These are phyloP conservation scores for Protomyctophum bolini DNA, from an alignment of 2,113 vertebrate species.

Conservation along the genomic window DNA sequence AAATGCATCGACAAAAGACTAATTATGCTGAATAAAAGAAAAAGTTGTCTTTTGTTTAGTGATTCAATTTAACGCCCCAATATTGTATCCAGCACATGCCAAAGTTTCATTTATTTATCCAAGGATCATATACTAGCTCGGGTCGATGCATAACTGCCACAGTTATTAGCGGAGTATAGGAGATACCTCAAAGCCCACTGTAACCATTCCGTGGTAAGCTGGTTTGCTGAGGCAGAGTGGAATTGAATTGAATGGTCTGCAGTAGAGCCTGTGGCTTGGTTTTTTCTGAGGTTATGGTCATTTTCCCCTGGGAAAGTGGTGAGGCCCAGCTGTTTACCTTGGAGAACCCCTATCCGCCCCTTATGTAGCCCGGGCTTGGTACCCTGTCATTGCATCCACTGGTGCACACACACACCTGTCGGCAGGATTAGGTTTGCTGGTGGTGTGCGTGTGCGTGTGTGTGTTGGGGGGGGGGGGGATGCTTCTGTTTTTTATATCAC, in stretches of 20 bases:
- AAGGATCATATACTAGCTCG: conserved; percentile 11
- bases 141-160: conserved; percentile 25
- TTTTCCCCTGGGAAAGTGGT: conserved; percentile 80
- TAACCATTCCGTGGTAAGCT: conserved; percentile 74
- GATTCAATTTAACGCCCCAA: too few species aligned
- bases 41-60: too few species aligned
- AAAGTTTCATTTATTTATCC: neutral
- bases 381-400: conserved; percentile 54
- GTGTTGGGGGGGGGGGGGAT: conserved; percentile 16
- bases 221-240: conserved; percentile 69
- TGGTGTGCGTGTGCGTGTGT: conserved; percentile 26
- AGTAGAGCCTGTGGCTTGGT: conserved; percentile 74
- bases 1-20: too few species aligned
- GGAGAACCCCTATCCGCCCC: conserved; percentile 64
- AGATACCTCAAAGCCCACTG: conserved; percentile 71
- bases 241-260: conserved; percentile 70
- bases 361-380: conserved; percentile 53
- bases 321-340: conserved; percentile 77
- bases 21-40: too few species aligned
- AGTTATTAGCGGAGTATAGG: conserved; percentile 48
- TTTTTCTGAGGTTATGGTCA: conserved; percentile 82
- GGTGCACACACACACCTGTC: conserved; percentile 64
- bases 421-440: too few species aligned
- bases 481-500: neutral
- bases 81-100: neutral